phyloP scores from a whole-genome alignment of 2,113 vertebrate genomes.

The Sula dactylatra region DNA sequence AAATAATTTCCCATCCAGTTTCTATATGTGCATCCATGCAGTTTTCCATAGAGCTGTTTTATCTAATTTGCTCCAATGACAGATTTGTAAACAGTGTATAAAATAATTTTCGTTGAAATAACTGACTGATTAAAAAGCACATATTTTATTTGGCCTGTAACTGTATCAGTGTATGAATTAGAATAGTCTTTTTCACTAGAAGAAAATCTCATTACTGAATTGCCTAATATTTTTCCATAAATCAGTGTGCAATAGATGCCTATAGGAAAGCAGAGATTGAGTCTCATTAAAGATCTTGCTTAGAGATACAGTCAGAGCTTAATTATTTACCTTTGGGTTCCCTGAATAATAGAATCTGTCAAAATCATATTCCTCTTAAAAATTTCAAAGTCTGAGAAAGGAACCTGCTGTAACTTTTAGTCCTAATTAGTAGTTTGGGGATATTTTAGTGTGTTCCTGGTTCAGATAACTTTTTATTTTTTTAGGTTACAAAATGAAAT shows the following conservation, averaged over 20 bases:
- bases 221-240: constrained; percentile 28
- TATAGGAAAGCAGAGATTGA: neutral
- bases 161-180: neutral
- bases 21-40: neutral
- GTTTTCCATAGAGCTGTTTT: neutral
- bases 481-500: neutral
- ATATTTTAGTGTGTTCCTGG: neutral
- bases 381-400: neutral
- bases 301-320: constrained; percentile 6
- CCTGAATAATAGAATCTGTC: neutral
- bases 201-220: constrained; percentile 34
- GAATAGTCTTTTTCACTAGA: neutral
- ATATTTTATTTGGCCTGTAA: neutral
- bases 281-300: constrained; percentile 28
- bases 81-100: neutral
- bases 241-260: neutral
- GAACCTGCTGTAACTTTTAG: neutral
- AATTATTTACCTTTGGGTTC: constrained; percentile 35
- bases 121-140: neutral
- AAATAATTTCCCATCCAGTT: neutral
- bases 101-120: neutral
- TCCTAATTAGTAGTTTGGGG: neutral
- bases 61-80: neutral
- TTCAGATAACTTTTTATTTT: neutral
- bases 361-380: neutral